Conservation (phyloP, 2,113 vertebrate species). For the Varanus komodoensis region DNA sequence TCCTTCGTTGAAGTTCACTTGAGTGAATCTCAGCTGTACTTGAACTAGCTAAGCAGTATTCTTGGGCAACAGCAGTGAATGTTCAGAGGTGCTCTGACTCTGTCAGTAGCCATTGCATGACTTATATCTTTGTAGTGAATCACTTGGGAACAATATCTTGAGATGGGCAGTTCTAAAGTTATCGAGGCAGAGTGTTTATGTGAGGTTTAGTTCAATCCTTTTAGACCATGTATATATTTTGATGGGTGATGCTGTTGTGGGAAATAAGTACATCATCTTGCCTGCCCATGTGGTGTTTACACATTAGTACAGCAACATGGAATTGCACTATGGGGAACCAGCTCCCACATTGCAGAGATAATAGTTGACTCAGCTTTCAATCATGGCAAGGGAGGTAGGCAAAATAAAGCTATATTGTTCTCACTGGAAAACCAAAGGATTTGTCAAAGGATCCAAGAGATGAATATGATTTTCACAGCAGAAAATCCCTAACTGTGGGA, state of each 20-base stretch:
- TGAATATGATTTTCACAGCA: background rate
- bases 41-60: background rate
- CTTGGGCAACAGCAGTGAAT: background rate
- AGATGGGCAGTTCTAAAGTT: background rate
- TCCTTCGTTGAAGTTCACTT: background rate
- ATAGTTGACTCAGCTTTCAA: background rate
- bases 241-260: background rate
- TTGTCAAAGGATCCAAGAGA: background rate
- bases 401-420: background rate
- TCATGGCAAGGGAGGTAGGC: background rate
- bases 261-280: background rate
- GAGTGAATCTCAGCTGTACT: background rate
- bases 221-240: background rate
- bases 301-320: background rate
- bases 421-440: background rate
- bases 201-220: constrained; percentile 4
- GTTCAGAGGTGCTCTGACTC: background rate
- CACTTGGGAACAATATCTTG: background rate
- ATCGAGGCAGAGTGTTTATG: background rate
- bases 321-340: background rate
- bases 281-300: background rate
- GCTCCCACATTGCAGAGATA: background rate
- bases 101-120: background rate
- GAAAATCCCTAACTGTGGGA: background rate
- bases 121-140: background rate